Evolutionary conservation across 1,140 invertebrate genomes (phyloP).

Genomic region (Brachionus manjavacas): DNA sequence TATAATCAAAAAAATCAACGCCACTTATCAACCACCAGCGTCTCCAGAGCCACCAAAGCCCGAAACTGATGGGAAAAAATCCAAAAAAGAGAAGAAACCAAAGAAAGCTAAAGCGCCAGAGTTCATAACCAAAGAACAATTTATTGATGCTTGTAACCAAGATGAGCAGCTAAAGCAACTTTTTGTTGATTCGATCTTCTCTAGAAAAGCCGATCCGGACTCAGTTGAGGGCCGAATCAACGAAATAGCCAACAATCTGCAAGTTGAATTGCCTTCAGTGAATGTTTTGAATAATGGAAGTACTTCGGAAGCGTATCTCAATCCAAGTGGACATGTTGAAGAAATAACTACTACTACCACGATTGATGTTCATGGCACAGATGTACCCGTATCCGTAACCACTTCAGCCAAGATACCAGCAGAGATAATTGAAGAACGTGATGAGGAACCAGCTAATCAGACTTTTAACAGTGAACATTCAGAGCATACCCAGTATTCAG

Average conservation of each 20-base stretch:
- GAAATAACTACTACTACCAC: slow-evolving; percentile 12
- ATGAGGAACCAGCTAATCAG: background rate
- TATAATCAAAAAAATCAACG: slow-evolving; percentile 41
- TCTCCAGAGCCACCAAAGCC: background rate
- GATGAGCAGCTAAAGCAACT: slow-evolving; percentile 35
- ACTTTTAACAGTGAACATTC: slow-evolving; percentile 31
- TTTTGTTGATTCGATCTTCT: slow-evolving; percentile 38
- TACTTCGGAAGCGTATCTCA: background rate
- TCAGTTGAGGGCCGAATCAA: background rate
- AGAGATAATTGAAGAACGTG: background rate
- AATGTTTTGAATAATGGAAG: background rate
- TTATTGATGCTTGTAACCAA: slow-evolving; percentile 35
- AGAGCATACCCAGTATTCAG: slow-evolving; percentile 5
- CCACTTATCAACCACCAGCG: slow-evolving; percentile 27
- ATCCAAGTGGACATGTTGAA: background rate
- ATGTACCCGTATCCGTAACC: background rate
- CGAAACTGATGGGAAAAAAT: background rate
- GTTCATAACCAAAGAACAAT: slow-evolving; percentile 38
- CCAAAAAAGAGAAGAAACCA: slow-evolving; percentile 21
- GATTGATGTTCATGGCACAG: background rate
- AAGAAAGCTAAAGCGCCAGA: slow-evolving; percentile 33
- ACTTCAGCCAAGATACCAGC: slow-evolving; percentile 4
- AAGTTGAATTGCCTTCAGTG: slow-evolving; percentile 15
- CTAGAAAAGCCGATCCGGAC: background rate
- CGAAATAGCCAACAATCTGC: background rate